phyloP scores from a whole-genome alignment of 2,113 vertebrate genomes.

The Axis porcinus region DNA sequence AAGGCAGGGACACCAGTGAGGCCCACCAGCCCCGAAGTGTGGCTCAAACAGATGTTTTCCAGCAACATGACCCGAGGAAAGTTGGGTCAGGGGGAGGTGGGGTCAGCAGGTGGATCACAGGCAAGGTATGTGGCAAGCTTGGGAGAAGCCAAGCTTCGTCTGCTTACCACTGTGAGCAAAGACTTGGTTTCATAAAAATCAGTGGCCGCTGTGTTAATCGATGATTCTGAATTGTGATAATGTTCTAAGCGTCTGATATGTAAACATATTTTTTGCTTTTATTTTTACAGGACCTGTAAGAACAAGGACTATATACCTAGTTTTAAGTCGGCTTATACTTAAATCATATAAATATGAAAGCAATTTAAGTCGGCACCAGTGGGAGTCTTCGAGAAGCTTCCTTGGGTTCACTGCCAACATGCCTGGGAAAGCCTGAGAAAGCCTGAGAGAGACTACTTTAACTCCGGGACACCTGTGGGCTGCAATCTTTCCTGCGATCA shows the following conservation, averaged over 20 bases:
- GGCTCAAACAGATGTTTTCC: not conserved
- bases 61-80: not conserved
- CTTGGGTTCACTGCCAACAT: not conserved
- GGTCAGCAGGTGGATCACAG: fast-evolving
- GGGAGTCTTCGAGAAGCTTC: not conserved
- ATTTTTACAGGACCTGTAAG: not conserved
- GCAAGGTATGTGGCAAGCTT: fast-evolving
- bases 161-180: fast-evolving
- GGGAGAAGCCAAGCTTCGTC: not conserved
- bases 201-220: fast-evolving
- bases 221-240: not conserved
- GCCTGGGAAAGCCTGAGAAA: not conserved
- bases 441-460: not conserved
- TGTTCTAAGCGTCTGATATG: not conserved
- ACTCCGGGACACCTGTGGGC: not conserved
- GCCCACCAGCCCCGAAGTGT: not conserved
- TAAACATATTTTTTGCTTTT: not conserved
- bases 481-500: not conserved
- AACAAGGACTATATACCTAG: not conserved
- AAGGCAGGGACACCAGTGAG: not conserved
- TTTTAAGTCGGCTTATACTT: not conserved
- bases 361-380: not conserved
- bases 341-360: not conserved
- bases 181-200: not conserved
- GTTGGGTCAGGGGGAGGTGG: not conserved